phyloP scores from a whole-genome alignment of 2,113 vertebrate species.

The Pachycephala philippinensis region DNA sequence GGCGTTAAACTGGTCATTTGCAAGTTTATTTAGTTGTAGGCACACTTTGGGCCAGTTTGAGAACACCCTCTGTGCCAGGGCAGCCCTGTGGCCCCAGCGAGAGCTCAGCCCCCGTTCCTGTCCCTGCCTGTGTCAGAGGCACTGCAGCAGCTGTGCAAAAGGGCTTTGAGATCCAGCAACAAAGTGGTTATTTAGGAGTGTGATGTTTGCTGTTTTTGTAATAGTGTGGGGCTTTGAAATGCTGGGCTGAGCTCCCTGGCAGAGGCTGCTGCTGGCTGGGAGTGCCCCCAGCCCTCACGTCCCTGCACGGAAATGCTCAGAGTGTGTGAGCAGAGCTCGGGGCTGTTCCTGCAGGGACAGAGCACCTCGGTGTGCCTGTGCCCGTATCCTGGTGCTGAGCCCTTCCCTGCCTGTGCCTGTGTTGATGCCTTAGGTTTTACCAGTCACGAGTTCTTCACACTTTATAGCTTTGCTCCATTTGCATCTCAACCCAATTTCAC shows the following conservation, averaged over 20 bases:
- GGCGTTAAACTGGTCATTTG: not conserved
- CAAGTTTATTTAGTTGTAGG: not conserved
- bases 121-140: not conserved
- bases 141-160: not conserved
- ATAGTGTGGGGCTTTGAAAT: not conserved
- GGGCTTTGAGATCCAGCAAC: not conserved
- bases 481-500: too few relatives aligned
- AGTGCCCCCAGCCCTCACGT: not conserved
- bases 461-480: too few relatives aligned
- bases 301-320: not conserved
- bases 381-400: not conserved
- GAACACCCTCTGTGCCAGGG: rapidly evolving
- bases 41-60: not conserved
- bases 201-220: not conserved
- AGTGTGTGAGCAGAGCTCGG: not conserved
- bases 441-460: too few relatives aligned
- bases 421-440: too few relatives aligned
- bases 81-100: not conserved
- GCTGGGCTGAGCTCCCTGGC: not conserved
- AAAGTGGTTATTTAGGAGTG: not conserved
- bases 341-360: not conserved
- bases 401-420: not conserved
- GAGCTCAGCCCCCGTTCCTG: not conserved
- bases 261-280: not conserved
- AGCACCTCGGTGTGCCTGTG: not conserved